These are phyloP conservation scores for Plutomurus gul DNA, from an alignment of 1,140 invertebrate genomes.

Conservation along the genomic window DNA sequence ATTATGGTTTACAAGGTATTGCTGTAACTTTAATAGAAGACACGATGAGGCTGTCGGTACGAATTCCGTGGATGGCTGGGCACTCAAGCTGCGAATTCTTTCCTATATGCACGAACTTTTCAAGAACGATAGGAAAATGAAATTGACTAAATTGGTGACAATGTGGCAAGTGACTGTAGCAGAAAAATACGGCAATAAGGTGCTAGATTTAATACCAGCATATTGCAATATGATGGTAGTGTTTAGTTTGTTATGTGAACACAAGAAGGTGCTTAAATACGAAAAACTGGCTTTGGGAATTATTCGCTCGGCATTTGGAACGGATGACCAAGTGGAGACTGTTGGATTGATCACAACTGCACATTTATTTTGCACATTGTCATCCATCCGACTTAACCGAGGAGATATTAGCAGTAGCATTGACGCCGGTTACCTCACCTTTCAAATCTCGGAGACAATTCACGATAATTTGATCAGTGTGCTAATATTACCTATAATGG, in stretches of 20 bases:
- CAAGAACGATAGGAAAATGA: conserved; percentile 33
- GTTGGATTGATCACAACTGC: conserved; percentile 41
- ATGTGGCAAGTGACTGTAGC: conserved; percentile 41
- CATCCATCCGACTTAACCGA: background rate
- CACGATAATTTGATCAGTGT: conserved; percentile 41
- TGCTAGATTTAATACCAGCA: conserved; percentile 47
- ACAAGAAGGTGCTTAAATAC: conserved; percentile 32
- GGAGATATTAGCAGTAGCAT: background rate
- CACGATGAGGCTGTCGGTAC: too few species aligned
- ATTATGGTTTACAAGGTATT: too few species aligned
- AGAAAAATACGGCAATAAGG: conserved; percentile 27
- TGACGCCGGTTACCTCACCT: conserved; percentile 40
- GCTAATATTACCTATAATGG: conserved; percentile 31
- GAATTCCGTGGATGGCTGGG: conserved; percentile 4
- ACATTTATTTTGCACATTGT: conserved; percentile 35
- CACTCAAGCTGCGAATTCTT: conserved; percentile 43
- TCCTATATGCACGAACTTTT: conserved; percentile 44
- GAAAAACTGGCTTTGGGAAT: conserved; percentile 41
- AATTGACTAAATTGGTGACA: conserved; percentile 40
- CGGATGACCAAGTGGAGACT: conserved; percentile 28
- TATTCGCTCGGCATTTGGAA: conserved; percentile 13
- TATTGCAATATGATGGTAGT: conserved; percentile 50
- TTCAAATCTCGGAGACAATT: conserved; percentile 39
- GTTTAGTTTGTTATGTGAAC: conserved; percentile 20
- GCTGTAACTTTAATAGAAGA: too few species aligned